These are phyloP conservation scores for Abscondita cerata DNA, from an alignment of 2,888 invertebrate genomes.

Conservation along the genomic window DNA sequence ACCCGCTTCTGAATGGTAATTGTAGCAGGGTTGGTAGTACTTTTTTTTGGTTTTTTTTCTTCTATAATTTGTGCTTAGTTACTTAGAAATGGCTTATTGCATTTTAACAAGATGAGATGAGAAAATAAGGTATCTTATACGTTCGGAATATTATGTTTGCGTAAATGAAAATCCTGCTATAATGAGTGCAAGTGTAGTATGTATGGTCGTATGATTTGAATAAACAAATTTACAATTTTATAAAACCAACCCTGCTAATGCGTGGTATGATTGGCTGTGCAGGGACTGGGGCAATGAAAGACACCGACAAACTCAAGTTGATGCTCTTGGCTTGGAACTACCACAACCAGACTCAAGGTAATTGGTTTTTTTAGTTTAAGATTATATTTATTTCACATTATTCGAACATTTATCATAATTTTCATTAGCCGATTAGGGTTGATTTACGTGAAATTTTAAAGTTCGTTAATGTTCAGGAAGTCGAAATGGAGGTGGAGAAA, in stretches of 20 bases:
- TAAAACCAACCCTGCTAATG: constrained; percentile 57
- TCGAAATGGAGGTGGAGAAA: constrained; percentile 57
- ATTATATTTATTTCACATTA: constrained; percentile 4
- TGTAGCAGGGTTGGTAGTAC: constrained; percentile 49
- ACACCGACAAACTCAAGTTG: constrained; percentile 86
- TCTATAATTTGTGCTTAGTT: too few species aligned
- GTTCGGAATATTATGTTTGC: too few species aligned
- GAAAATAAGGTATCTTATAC: too few species aligned
- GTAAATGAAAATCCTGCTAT: constrained; percentile 1
- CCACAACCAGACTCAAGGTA: constrained; percentile 77
- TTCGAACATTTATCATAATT: constrained; percentile 5
- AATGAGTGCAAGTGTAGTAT: background rate
- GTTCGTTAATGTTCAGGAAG: constrained; percentile 46
- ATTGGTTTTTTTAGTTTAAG: constrained; percentile 27
- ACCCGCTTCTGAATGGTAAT: constrained; percentile 33
- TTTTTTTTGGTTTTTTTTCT: background rate
- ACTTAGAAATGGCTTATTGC: too few species aligned
- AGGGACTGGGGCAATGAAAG: constrained; percentile 71
- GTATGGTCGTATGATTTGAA: constrained; percentile 16
- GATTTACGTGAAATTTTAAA: constrained; percentile 5
- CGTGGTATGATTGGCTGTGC: constrained; percentile 59
- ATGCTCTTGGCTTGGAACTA: constrained; percentile 90
- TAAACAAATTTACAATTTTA: constrained; percentile 9
- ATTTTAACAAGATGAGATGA: too few species aligned
- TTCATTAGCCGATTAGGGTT: background rate